Base-by-base conservation (phyloP, 2,888 invertebrate species). In the Artemia sinica region DNA sequence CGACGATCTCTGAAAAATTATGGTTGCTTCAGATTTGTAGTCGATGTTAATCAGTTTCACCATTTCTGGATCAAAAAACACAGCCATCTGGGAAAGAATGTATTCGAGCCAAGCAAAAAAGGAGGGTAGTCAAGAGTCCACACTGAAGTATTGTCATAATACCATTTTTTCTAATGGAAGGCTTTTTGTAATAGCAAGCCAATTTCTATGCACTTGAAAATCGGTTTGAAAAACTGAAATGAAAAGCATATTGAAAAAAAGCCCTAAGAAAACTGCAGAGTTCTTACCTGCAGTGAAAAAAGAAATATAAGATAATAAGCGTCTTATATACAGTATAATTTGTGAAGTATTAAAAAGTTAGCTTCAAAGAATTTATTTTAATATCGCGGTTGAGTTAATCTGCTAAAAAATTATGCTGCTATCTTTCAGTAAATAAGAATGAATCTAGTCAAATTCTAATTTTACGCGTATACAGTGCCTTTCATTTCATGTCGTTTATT, bases 51-150 rank as follows among this genome's bases (percentile, higher is more conserved):
- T 78, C 2, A 95, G 77, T 66, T 83, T 78, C 52, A 97, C 79
- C 91, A 99, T 96, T 72, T 86, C 80, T 0, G 85, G 81, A 78
- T 97, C 95, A 76, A 93, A 85, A 73, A 81, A 83, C 71, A 80
- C 79, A 0, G 91, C 96, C 68, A 86, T 71, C 72, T 85, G 83
- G 8, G 95, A 87, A n/a, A 96, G 79, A 3, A 82, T 74, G 80
- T 84, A 93, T 78, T 97, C 96, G 76, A 97, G 87, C 87, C 91
- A 95, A 0, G 95, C 96, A 81, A 97, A 99, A 51, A 98, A 83
- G 0, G 98, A 49, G 98, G 98, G 81, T 99, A 99, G 79, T 99
- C 98, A 71, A 99, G 79, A 0, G 98, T 99, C 98, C 98, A 98
- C 83, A 91, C 84, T 68, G 97, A 98, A 5, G 88, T 89, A 8